Percentiles rank a stretch among this genome's conserved stretches.
phyloP scores from a whole-genome alignment of 2,113 vertebrate genomes.

The Alligator mississippiensis region DNA sequence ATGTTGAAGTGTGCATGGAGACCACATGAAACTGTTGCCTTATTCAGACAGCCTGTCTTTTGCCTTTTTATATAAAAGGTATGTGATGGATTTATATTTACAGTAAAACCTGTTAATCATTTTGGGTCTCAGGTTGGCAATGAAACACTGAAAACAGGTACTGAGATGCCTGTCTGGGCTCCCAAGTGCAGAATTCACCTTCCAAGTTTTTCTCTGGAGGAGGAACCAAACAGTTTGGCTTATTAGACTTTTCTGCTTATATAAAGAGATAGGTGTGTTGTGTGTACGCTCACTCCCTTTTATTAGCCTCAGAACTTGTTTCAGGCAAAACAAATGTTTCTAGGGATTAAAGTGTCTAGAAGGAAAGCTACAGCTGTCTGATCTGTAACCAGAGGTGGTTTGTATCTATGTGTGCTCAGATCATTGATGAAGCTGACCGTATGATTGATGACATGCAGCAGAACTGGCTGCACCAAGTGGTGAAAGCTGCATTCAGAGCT shows the following conservation, averaged over 20 bases:
- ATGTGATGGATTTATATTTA: not conserved
- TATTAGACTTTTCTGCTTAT: not conserved
- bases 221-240: not conserved
- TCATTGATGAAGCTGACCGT: constrained; percentile 94
- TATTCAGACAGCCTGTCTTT: not conserved
- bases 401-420: constrained; percentile 68
- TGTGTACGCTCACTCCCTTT: not conserved
- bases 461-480: constrained; percentile 90
- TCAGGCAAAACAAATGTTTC: not conserved
- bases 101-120: not conserved
- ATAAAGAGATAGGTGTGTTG: not conserved
- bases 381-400: not conserved
- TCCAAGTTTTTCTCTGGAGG: not conserved
- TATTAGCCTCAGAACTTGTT: not conserved
- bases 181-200: not conserved
- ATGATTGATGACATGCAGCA: constrained; percentile 98
- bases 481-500: constrained; percentile 81
- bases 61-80: not conserved
- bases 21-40: not conserved
- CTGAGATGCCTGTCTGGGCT: not conserved
- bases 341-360: not conserved
- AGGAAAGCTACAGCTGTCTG: not conserved
- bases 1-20: not conserved
- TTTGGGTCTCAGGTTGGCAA: not conserved
- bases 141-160: not conserved